phyloP scores from a whole-genome alignment of 1,140 invertebrate genomes.

The Aradophagus sp. region DNA sequence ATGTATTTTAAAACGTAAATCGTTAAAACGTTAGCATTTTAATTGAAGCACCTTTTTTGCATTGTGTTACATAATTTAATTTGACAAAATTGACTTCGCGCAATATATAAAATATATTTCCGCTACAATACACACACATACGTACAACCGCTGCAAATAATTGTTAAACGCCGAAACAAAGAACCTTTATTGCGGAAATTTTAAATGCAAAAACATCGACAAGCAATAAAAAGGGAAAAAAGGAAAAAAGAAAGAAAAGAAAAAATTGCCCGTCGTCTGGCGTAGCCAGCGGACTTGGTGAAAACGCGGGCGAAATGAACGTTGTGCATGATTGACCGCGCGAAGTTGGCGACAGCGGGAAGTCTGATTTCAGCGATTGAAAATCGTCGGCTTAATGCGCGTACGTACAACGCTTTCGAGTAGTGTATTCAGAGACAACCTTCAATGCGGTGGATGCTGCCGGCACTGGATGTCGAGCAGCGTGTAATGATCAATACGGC shows the following conservation, averaged over 20 bases:
- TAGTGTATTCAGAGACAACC: slow-evolving; percentile 51
- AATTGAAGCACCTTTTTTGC: too few relatives aligned
- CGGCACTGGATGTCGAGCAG: slow-evolving; percentile 34
- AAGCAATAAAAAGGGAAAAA: too few relatives aligned
- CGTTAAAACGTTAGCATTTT: too few relatives aligned
- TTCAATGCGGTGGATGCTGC: slow-evolving; percentile 48
- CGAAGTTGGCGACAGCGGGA: slow-evolving; percentile 44
- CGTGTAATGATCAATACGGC: slow-evolving; percentile 55
- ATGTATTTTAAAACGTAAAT: too few relatives aligned
- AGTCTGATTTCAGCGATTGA: slow-evolving; percentile 55
- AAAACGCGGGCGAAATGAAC: slow-evolving; percentile 24
- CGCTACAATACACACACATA: too few relatives aligned
- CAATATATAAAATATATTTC: too few relatives aligned
- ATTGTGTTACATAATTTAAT: too few relatives aligned
- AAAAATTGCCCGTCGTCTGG: slow-evolving; percentile 13
- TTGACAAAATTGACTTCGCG: too few relatives aligned
- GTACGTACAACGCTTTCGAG: slow-evolving; percentile 48
- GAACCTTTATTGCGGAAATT: too few relatives aligned
- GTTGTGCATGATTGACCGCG: slow-evolving; percentile 37
- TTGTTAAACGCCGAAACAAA: too few relatives aligned
- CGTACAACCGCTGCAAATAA: too few relatives aligned
- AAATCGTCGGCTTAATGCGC: slow-evolving; percentile 52
- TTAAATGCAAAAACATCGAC: too few relatives aligned
- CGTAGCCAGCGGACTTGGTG: slow-evolving; percentile 9
- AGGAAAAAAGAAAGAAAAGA: neutral